Evolutionary conservation across 2,113 vertebrate genomes (phyloP).

Genomic region (Alaudala cheleensis): DNA sequence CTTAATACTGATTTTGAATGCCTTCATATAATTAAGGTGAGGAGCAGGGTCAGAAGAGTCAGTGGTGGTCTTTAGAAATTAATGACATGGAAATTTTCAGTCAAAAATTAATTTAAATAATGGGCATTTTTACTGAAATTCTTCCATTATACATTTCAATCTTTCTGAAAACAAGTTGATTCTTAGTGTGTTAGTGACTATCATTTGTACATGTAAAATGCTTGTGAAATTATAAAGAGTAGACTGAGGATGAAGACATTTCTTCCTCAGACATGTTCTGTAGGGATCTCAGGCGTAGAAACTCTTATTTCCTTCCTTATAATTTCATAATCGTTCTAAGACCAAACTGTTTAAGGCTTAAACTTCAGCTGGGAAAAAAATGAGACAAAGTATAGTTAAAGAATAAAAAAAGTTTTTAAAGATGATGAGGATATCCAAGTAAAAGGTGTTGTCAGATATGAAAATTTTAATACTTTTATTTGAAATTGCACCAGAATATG

Average conservation of each 20-base stretch:
- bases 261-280: rapidly evolving
- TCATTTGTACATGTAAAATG: background rate
- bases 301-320: background rate
- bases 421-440: background rate
- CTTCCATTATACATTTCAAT: background rate
- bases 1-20: background rate
- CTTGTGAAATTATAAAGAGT: background rate
- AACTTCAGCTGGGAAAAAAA: background rate
- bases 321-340: background rate
- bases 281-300: background rate
- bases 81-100: background rate
- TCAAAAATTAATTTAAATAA: background rate
- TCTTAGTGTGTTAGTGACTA: background rate
- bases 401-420: background rate
- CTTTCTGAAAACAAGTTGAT: background rate
- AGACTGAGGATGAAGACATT: background rate
- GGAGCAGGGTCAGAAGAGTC: background rate
- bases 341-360: background rate
- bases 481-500: background rate
- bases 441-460: background rate
- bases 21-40: background rate
- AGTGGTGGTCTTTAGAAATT: background rate
- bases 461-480: background rate
- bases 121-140: background rate
- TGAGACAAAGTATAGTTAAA: background rate